Evolutionary conservation across 1,140 invertebrate species (phyloP).

Genomic region (Drosophila erecta): DNA sequence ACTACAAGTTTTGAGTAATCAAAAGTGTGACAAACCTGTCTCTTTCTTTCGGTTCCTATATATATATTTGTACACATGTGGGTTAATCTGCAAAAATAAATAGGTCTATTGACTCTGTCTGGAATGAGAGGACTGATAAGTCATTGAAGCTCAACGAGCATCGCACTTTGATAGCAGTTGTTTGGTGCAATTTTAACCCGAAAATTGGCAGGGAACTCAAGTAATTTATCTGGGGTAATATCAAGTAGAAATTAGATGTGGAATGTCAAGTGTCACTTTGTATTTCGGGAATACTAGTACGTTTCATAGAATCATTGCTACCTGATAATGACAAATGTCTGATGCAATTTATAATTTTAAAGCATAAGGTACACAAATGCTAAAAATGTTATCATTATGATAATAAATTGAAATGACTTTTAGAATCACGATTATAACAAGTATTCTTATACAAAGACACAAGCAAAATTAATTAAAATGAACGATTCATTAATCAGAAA

Average conservation of each 20-base stretch:
- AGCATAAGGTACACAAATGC: neutral
- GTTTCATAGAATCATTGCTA: neutral
- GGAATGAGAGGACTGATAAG: slow-evolving; percentile 62
- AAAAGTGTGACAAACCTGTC: slow-evolving; percentile 4
- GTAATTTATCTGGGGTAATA: too few species aligned
- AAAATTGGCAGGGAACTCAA: neutral
- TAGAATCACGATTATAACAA: too few species aligned
- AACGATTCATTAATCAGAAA: too few species aligned
- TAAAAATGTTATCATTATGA: neutral
- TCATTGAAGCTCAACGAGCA: slow-evolving; percentile 48
- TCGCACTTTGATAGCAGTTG: slow-evolving; percentile 35
- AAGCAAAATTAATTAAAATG: too few species aligned
- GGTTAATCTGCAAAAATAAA: slow-evolving; percentile 33
- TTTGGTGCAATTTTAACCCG: slow-evolving; percentile 33
- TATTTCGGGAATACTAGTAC: neutral
- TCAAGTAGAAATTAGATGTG: neutral
- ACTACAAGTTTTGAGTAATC: slow-evolving; percentile 17
- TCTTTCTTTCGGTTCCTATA: neutral
- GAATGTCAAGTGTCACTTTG: neutral
- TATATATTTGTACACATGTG: neutral
- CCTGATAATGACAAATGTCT: slow-evolving; percentile 1
- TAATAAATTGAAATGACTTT: neutral
- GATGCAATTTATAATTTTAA: slow-evolving; percentile 6
- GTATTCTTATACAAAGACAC: too few species aligned
- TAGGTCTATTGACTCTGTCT: slow-evolving; percentile 77